Percentiles rank a stretch among this genome's conserved stretches.
These are phyloP conservation scores for Zoanthus sociatus DNA, from an alignment of 92 coral and sea anemone species.

Conservation along the genomic window DNA sequence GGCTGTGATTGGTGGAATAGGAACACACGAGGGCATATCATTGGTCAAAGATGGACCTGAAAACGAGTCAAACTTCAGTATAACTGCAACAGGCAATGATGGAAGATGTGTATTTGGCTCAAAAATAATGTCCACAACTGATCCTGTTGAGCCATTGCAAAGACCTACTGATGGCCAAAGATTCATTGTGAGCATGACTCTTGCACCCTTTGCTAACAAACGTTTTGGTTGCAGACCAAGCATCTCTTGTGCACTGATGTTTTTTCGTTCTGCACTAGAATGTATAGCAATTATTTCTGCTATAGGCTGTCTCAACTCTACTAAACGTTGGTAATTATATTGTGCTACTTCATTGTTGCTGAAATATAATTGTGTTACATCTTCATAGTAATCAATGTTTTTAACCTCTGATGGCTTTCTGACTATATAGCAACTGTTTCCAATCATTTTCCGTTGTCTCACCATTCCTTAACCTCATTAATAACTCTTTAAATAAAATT, in stretches of 20 bases:
- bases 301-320: slow-evolving; percentile 35
- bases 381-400: slow-evolving; percentile 13
- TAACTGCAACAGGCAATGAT: slow-evolving; percentile 40
- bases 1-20: slow-evolving; percentile 46
- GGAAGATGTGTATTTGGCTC: slow-evolving; percentile 12
- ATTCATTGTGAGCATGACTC: too few species aligned
- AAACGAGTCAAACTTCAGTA: slow-evolving; percentile 24
- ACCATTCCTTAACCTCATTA: slow-evolving; percentile 7
- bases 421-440: slow-evolving; percentile 17
- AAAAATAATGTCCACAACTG: slow-evolving; percentile 27
- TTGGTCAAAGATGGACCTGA: slow-evolving; percentile 35
- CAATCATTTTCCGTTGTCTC: slow-evolving; percentile 20
- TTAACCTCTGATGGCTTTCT: slow-evolving; percentile 23
- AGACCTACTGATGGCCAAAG: slow-evolving; percentile 31
- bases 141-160: slow-evolving; percentile 35
- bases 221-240: slow-evolving; percentile 34
- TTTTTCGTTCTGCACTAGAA: slow-evolving; percentile 15
- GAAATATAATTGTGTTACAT: slow-evolving; percentile 14
- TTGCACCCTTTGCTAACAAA: slow-evolving; percentile 10
- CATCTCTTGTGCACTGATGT: slow-evolving; percentile 37
- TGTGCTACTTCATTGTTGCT: slow-evolving; percentile 33
- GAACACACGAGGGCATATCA: slow-evolving; percentile 41
- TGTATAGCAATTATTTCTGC: slow-evolving; percentile 32
- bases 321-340: slow-evolving; percentile 1
- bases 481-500: slow-evolving; percentile 15